phyloP scores from a whole-genome alignment of 2,113 vertebrate species.

The Vicugna pacos region DNA sequence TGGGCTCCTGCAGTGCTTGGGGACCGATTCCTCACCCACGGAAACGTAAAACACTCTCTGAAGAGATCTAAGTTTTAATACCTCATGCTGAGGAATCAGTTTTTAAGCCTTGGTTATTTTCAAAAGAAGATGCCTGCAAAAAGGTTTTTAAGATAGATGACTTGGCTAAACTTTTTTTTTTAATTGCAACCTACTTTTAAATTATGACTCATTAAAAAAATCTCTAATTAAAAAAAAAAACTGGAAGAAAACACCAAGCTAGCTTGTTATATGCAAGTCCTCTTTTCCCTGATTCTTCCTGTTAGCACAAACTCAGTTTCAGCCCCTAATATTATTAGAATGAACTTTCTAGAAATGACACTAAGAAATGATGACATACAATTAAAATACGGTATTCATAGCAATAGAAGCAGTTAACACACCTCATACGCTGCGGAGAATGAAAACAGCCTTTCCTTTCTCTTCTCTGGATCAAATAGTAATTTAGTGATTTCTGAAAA shows the following conservation, averaged over 20 bases:
- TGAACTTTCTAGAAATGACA: constrained; percentile 76
- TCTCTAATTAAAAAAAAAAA: constrained; percentile 1
- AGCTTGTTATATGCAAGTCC: constrained; percentile 53
- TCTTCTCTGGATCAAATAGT: constrained; percentile 48
- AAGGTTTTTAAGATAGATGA: constrained; percentile 12
- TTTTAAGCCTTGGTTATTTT: constrained; percentile 33
- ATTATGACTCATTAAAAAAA: constrained; percentile 31
- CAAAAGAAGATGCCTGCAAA: constrained; percentile 6
- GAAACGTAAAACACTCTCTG: not conserved
- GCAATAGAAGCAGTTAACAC: constrained; percentile 66
- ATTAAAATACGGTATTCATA: constrained; percentile 72
- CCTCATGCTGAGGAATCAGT: not conserved
- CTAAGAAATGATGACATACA: constrained; percentile 71
- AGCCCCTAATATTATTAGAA: constrained; percentile 59
- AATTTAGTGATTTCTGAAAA: constrained; percentile 53
- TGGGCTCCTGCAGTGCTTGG: not conserved
- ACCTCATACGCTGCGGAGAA: constrained; percentile 42
- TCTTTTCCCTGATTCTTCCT: constrained; percentile 64
- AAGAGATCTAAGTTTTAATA: not conserved
- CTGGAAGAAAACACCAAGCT: not conserved
- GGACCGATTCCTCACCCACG: not conserved
- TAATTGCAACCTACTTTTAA: constrained; percentile 66
- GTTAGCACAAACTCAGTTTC: constrained; percentile 66
- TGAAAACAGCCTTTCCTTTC: constrained; percentile 36
- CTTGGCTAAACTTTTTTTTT: constrained; percentile 40